Evolutionary conservation across 2,888 invertebrate species (phyloP), one percentile per base, ranked within the genome.

Genomic region (Bugulina stolonifera): DNA sequence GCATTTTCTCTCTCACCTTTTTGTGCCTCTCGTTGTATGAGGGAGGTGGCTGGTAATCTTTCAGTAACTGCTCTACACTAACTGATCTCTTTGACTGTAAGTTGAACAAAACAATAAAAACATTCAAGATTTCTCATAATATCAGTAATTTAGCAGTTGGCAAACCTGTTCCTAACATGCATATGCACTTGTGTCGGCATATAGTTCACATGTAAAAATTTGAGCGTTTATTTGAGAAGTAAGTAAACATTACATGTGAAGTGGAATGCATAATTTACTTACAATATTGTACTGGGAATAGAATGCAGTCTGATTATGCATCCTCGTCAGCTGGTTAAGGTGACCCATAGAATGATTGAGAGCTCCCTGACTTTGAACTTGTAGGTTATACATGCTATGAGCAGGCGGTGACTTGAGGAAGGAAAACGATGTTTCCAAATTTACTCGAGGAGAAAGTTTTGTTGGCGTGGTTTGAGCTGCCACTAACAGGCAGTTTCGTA

Each of bases 1-100:
- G 27, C 64, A 64, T 64, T 32, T 34, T 27, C 32, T 64, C 64
- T 3, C 64, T 27, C 22, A 64, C 64, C 32, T 64, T 64, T 32
- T 64, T 64, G 27, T 64, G 64, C n/a, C 27, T 64, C 32, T 64
- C 64, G 32, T 64, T 64, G 27, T 64, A 64, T 25, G 64, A 64
- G 25, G 64, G 64, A 25, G 64, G 64, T 14, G 64, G 64, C 32
- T 64, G 64, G 32, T 64, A 64, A 32, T 64, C 64, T 32, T 64
- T 27, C 29, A 64, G 32, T 14, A 64, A n/a, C 64, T 64, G 64
- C 18, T 64, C 64, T 14, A 64, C 27, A 32, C 64, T 64, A 22
- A 27, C 25, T n/a, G 64, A 34, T 32, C 25, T 22, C 32, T 64
- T 64, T 3, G 32, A 27, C 64, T n/a, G n/a, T n/a, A n/a, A n/a